Conservation (phyloP, 2,888 invertebrate species). For the Ethmia dodecea region DNA sequence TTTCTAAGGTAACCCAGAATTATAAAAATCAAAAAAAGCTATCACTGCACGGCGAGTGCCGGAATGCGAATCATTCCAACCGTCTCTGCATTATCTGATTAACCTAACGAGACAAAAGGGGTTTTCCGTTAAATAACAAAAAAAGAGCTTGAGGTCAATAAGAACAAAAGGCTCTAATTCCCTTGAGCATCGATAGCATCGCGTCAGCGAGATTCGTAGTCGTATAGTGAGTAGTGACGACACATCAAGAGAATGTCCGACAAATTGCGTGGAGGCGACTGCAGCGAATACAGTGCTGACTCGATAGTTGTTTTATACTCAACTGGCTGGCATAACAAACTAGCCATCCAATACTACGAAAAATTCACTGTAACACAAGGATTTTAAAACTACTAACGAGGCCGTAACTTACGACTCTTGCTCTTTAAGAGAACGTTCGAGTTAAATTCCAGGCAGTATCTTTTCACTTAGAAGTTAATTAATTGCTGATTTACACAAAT, state of each 20-base stretch:
- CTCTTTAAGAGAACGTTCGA: too few relatives aligned
- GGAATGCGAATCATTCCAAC: slow-evolving; percentile 39
- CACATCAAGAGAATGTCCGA: slow-evolving; percentile 61
- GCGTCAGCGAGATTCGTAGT: slow-evolving; percentile 58
- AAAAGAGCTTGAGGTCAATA: background rate
- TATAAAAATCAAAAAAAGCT: slow-evolving; percentile 16
- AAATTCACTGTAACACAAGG: slow-evolving; percentile 25
- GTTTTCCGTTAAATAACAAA: slow-evolving; percentile 26
- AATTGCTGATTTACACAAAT: too few relatives aligned
- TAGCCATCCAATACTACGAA: slow-evolving; percentile 26
- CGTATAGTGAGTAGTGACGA: slow-evolving; percentile 55
- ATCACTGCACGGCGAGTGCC: slow-evolving; percentile 23
- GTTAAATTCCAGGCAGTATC: too few relatives aligned
- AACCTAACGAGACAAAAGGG: slow-evolving; percentile 45
- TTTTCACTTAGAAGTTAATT: too few relatives aligned
- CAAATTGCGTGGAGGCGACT: slow-evolving; percentile 55
- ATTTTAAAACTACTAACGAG: slow-evolving; percentile 26
- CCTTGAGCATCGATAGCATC: slow-evolving; percentile 10
- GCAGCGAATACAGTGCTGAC: slow-evolving; percentile 41
- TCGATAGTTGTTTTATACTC: slow-evolving; percentile 60
- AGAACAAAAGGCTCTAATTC: slow-evolving; percentile 4
- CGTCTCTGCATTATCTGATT: slow-evolving; percentile 35
- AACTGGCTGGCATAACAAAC: slow-evolving; percentile 37
- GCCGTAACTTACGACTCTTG: too few relatives aligned
- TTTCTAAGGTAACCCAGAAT: too few relatives aligned